Evolutionary conservation across 2,888 invertebrate genomes (phyloP), one percentile per base, ranked within the genome.

Genomic region (Epicampocera succincta): DNA sequence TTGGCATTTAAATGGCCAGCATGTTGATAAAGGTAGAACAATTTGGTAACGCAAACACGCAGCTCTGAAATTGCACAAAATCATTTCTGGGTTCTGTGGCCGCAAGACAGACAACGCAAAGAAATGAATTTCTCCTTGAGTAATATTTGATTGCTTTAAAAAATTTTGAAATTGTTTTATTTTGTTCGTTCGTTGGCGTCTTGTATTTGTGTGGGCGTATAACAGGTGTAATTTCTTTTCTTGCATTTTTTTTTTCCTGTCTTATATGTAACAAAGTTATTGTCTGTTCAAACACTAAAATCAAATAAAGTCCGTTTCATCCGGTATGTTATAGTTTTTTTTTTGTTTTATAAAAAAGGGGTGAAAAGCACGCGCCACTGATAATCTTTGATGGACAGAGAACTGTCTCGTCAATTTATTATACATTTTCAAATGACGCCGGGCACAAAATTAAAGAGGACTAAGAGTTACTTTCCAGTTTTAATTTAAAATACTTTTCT

Each of bases 361-460:
- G 56, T 69, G 65, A 73, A 74, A 69, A 56, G 80, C 83, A 80
- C 80, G 80, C 80, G 73, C 80, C 54, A 80, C 58, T 76, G 76
- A 73, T 80, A 80, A 77, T 80, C 73, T 73, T 25, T 68, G 60
- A 76, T 58, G 69, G 73, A 80, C 76, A 72, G 52, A 52, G 40
- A 46, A 0, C 33, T 48, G 40, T 48, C 46, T 63, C 68, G 42
- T 42, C 46, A 54, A 80, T 46, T 50, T 75, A 38, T 5, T 29
- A 61, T 61, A 61, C 66, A 76, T 40, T 46, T 54, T 72, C 72
- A 61, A 68, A 72, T 11, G 56, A 76, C 71, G 8, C 46, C 19
- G 50, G 17, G n/a, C n/a, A 66, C 9, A 19, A 60, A 38, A 19
- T 40, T 56, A 69, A 71, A 65, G 50, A 66, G 58, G 50, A 48